Percentiles rank a stretch among this genome's conserved stretches.
These are phyloP conservation scores for Sinohyriopsis cumingii DNA, from an alignment of 2,888 invertebrate genomes.

Conservation along the genomic window DNA sequence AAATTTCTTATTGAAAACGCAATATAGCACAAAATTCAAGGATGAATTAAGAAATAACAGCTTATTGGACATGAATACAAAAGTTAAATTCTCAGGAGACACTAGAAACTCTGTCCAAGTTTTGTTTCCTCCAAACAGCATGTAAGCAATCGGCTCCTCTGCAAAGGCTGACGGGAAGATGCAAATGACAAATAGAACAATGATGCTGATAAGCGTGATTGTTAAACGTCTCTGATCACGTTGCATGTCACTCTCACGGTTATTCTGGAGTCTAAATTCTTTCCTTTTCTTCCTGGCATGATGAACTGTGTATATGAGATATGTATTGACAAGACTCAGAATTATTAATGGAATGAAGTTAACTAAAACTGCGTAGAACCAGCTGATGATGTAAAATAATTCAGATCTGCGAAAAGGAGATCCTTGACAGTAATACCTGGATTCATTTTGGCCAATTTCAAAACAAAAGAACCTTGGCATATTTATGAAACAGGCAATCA, in stretches of 20 bases:
- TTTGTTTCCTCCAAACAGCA: conserved; percentile 40
- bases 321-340: conserved; percentile 50
- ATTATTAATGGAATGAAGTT: conserved; percentile 57
- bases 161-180: conserved; percentile 62
- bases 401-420: conserved; percentile 42
- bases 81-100: conserved; percentile 34
- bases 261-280: conserved; percentile 39
- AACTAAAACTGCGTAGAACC: conserved; percentile 51
- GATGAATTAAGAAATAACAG: conserved; percentile 60
- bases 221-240: conserved; percentile 62
- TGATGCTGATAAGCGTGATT: conserved; percentile 60
- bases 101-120: conserved; percentile 31
- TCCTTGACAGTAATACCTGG: conserved; percentile 16
- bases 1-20: conserved; percentile 63
- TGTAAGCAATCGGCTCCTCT: conserved; percentile 51
- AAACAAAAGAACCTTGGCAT: conserved; percentile 55
- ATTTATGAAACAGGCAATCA: conserved; percentile 48
- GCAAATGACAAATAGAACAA: conserved; percentile 58
- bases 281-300: conserved; percentile 41
- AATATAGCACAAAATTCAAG: conserved; percentile 66
- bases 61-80: conserved; percentile 51
- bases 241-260: conserved; percentile 40
- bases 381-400: conserved; percentile 41
- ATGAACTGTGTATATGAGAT: conserved; percentile 50
- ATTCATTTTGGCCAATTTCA: conserved; percentile 14